Conservation (phyloP, 2,113 vertebrate species). For the Oreotrochilus melanogaster region DNA sequence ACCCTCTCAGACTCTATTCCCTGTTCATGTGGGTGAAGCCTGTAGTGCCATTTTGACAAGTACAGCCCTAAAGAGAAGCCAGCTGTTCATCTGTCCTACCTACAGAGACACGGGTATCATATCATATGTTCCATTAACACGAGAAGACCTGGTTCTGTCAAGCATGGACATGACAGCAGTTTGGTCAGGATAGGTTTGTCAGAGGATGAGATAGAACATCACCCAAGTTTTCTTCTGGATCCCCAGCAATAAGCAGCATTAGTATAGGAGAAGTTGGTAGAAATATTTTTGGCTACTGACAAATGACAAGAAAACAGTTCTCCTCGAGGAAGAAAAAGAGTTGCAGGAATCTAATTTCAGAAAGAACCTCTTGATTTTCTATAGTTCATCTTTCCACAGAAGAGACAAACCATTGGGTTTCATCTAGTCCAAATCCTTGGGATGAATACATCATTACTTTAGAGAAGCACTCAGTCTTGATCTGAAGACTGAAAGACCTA, state of each 20-base stretch:
- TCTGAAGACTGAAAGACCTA: neutral
- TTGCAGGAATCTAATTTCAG: neutral
- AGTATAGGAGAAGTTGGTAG: neutral
- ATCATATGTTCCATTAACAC: neutral
- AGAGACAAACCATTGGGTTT: neutral
- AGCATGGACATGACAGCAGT: neutral
- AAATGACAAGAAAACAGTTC: neutral
- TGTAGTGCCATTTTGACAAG: neutral
- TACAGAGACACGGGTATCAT: neutral
- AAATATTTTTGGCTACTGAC: neutral
- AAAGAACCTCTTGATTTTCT: neutral
- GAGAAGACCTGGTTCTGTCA: neutral
- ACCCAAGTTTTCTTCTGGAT: neutral
- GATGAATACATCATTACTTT: neutral
- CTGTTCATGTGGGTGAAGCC: neutral
- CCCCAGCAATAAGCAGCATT: neutral
- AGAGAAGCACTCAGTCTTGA: neutral
- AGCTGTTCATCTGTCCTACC: neutral
- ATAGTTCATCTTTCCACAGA: neutral
- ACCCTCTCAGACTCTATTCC: neutral
- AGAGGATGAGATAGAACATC: neutral
- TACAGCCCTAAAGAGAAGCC: neutral
- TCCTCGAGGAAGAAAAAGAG: neutral
- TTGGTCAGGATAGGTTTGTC: neutral
- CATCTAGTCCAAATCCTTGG: neutral